phyloP scores from a whole-genome alignment of 2,797 vertebrate genomes.

The Crotalus adamanteus region DNA sequence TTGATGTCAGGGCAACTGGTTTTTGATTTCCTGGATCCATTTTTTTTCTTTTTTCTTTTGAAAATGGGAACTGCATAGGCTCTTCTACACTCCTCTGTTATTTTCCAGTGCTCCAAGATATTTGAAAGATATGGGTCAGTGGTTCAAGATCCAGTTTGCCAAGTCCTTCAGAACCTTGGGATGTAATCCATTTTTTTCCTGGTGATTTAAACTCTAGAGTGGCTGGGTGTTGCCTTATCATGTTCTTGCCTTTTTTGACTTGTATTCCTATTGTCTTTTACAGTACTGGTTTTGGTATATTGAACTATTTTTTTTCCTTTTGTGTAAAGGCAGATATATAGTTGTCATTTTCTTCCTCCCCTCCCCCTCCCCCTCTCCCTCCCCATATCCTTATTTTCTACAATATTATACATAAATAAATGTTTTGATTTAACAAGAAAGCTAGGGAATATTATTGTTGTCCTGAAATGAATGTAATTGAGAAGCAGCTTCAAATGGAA shows the following conservation, averaged over 20 bases:
- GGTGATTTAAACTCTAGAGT: background rate
- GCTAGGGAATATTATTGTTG: constrained; percentile 31
- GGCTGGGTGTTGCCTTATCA: background rate
- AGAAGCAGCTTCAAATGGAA: constrained; percentile 37
- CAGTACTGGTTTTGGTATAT: background rate
- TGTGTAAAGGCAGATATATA: background rate
- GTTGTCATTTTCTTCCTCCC: constrained; percentile 13
- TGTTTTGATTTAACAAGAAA: constrained; percentile 46
- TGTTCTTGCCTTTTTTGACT: background rate
- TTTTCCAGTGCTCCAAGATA: background rate
- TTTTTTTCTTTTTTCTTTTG: no score
- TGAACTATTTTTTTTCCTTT: background rate
- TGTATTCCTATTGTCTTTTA: background rate
- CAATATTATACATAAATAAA: constrained; percentile 51
- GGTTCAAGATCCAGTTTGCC: background rate
- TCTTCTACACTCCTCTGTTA: background rate
- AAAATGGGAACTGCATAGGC: background rate
- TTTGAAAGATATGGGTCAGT: background rate
- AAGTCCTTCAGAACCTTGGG: background rate
- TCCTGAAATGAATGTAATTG: constrained; percentile 44
- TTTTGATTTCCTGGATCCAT: background rate
- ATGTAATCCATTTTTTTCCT: background rate
- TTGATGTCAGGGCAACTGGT: background rate
- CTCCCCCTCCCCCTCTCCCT: background rate
- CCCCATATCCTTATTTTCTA: constrained; percentile 35